Conservation (phyloP, 2,113 vertebrate species). For the Mustela nigripes region DNA sequence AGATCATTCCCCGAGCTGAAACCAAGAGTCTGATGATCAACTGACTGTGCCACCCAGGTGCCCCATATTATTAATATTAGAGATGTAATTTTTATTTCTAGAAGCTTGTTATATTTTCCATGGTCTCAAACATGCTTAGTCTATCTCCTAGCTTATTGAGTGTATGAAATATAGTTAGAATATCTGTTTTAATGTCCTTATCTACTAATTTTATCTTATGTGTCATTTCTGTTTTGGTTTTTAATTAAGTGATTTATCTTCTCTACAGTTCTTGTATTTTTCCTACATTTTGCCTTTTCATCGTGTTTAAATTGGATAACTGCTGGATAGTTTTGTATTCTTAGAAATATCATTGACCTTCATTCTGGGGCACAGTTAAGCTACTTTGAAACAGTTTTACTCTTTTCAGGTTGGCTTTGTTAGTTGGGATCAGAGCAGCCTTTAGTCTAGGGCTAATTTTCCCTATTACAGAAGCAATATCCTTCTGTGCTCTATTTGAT, state of each 20-base stretch:
- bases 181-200: not conserved
- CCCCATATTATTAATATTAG: not conserved
- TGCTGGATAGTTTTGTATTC: not conserved
- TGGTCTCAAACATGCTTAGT: not conserved
- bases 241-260: not conserved
- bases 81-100: not conserved
- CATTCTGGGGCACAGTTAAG: not conserved
- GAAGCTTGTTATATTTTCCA: slow-evolving; percentile 36
- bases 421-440: not conserved
- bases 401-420: not conserved
- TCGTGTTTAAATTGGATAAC: not conserved
- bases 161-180: not conserved
- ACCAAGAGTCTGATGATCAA: too few relatives aligned
- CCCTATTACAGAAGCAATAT: not conserved
- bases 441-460: not conserved
- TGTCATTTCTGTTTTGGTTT: slow-evolving; percentile 32
- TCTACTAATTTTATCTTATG: slow-evolving; percentile 8
- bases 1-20: too few relatives aligned
- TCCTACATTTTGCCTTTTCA: not conserved
- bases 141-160: not conserved
- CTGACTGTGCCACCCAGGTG: not conserved
- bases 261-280: not conserved
- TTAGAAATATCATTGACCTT: not conserved
- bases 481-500: not conserved
- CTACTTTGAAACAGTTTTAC: not conserved